Evolutionary conservation across 2,888 invertebrate species (phyloP), one percentile per base, ranked within the genome.

Genomic region (Camponotus fellah): DNA sequence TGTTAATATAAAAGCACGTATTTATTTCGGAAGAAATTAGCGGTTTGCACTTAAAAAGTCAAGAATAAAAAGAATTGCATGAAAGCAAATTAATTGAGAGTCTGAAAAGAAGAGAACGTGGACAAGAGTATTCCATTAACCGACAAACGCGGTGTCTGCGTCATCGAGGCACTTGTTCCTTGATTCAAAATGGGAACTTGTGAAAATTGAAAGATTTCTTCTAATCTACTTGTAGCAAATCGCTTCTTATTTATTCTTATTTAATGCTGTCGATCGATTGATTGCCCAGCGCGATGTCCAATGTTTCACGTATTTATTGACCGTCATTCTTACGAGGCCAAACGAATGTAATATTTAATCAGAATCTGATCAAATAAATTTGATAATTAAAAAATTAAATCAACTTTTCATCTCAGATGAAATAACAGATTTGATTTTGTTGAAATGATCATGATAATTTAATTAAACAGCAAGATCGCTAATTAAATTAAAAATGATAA

Each of bases 41-140:
- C 43, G 12, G 34, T 17, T 69, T 46, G 10, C n/a, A 12, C 46
- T 46, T 37, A 8, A 58, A 69, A 43, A n/a, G 43, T 0, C 17
- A 60, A 34, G 46, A 60, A 60, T 49, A 17, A 37, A 60, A 46
- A 34, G 17, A n/a, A 43, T 77, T 46, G 58, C 21, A 58, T 21
- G 21, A 49, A 53, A 66, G 53, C 66, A 76, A 71, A 79, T 79
- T 69, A 49, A 46, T 69, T 21, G 21, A n/a, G 46, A 37, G n/a
- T 12, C 26, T 46, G 60, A 71, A 46, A 71, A 60, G 60, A 26
- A 71, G 56, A 17, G 37, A 17, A 71, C 37, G 37, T 12, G 71
- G 17, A 79, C 79, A 79, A 79, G 79, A 46, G 79, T 71, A 60
- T 79, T 79, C 79, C 79, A 79, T 79, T 79, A 79, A 71, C 60